Base-by-base conservation (phyloP, 2,888 invertebrate species). In the Helicoverpa assulta region DNA sequence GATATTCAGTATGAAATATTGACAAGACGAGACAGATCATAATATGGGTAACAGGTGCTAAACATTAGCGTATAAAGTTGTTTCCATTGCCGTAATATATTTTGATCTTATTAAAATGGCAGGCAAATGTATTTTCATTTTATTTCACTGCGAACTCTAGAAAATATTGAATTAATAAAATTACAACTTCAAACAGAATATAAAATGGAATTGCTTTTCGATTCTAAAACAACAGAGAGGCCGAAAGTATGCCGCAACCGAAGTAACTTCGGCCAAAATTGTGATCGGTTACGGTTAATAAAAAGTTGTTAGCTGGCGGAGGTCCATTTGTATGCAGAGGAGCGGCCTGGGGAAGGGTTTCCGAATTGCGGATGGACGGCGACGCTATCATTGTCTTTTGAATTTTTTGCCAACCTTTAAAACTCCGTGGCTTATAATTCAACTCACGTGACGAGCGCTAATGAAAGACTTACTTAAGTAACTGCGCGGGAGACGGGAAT, bases 391-490 rank as follows among this genome's bases (percentile, higher is more conserved):
- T 89, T 91, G 92, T 92, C 91, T 91, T 89, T 76, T 83, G 85
- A 91, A 88, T 91, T 92, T 93, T 92, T 89, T 83, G 73, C 63
- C 76, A 86, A 88, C 86, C 86, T 90, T 88, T 88, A 89, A 91
- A 92, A 89, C 83, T 87, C 82, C 60, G 73, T 63, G 78, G 80
- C 84, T 93, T 92, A 89, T 88, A 89, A 95, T 95, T 94, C 95
- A 82, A 72, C 85, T 89, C 95, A 94, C 95, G 95, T 91, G 93
- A 89, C 87, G 88, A 89, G 88, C 91, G 91, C 94, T 95, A 95
- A 95, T 94, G 95, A 95, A 94, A 94, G 93, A 92, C 94, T 94
- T 90, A 91, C 92, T 94, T 93, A 94, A 94, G 92, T 91, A 91
- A 93, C 91, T 89, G 90, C 89, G 90, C 90, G 83, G 87, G 86